Conservation (phyloP, 1,140 invertebrate genomes). For the Archivesica marissinica region DNA sequence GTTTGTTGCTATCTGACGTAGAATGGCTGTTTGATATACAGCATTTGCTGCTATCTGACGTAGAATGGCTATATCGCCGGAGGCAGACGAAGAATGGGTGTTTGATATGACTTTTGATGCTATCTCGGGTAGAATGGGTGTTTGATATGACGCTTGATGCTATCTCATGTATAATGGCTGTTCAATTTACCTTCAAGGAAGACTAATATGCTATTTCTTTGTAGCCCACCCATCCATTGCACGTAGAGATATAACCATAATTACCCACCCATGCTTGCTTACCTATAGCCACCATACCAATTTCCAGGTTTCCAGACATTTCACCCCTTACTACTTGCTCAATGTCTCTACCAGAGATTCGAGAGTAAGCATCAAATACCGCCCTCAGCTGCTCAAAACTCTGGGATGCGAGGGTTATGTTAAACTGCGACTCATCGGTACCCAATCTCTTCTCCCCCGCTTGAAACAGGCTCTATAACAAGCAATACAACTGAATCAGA, state of each 20-base stretch:
- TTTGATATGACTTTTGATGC: too few relatives aligned
- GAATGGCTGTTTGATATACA: too few relatives aligned
- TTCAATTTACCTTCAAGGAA: too few relatives aligned
- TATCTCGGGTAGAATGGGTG: too few relatives aligned
- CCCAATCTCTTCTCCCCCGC: constrained; percentile 85
- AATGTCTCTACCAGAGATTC: constrained; percentile 76
- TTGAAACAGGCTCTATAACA: constrained; percentile 79
- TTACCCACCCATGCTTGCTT: constrained; percentile 39
- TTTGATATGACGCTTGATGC: too few relatives aligned
- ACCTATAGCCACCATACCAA: constrained; percentile 82
- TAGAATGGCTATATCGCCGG: too few relatives aligned
- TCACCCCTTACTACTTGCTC: constrained; percentile 82
- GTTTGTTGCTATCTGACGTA: too few relatives aligned
- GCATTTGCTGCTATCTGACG: too few relatives aligned
- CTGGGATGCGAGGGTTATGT: constrained; percentile 80
- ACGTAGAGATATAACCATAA: neutral
- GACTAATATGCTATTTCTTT: neutral
- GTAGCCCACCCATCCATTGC: neutral
- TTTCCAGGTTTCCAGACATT: constrained; percentile 83
- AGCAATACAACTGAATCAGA: too few relatives aligned
- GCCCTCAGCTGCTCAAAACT: constrained; percentile 81
- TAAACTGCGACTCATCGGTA: constrained; percentile 85
- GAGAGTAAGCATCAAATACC: constrained; percentile 82
- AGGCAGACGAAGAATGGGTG: too few relatives aligned
- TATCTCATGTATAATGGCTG: too few relatives aligned